Conservation (phyloP, 64 coral and sea anemone genomes). For the Montipora foliosa region DNA sequence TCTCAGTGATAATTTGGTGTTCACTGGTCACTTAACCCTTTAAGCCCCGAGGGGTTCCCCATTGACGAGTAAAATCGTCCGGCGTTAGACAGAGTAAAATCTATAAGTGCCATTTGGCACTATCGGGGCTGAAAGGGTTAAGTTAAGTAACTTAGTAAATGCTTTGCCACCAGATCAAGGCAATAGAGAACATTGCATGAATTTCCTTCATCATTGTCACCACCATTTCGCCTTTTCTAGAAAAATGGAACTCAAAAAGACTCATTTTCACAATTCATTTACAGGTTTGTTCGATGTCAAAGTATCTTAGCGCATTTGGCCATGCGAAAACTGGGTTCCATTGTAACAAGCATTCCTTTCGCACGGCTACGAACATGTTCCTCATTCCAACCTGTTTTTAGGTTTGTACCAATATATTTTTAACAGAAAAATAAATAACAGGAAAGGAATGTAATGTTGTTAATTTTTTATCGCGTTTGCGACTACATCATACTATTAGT, state of each 20-base stretch:
- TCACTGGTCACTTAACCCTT: too few species aligned
- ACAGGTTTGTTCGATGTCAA: not conserved
- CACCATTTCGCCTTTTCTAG: not conserved
- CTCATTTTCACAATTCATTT: not conserved
- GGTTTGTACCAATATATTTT: not conserved
- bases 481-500: not conserved
- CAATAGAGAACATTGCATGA: too few species aligned
- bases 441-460: not conserved
- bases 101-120: too few species aligned
- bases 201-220: too few species aligned
- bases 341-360: conserved; percentile 4
- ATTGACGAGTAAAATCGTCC: too few species aligned
- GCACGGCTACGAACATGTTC: not conserved
- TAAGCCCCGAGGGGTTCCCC: too few species aligned
- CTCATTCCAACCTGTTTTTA: not conserved
- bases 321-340: not conserved
- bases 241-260: not conserved
- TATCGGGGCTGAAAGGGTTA: too few species aligned
- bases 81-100: too few species aligned
- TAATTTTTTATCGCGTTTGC: not conserved
- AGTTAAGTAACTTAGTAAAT: too few species aligned
- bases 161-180: too few species aligned
- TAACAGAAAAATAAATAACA: not conserved
- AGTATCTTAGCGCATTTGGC: not conserved
- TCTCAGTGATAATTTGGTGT: too few species aligned